Base-by-base conservation (phyloP, 2,888 invertebrate species). In the Ceriagrion tenellum region DNA sequence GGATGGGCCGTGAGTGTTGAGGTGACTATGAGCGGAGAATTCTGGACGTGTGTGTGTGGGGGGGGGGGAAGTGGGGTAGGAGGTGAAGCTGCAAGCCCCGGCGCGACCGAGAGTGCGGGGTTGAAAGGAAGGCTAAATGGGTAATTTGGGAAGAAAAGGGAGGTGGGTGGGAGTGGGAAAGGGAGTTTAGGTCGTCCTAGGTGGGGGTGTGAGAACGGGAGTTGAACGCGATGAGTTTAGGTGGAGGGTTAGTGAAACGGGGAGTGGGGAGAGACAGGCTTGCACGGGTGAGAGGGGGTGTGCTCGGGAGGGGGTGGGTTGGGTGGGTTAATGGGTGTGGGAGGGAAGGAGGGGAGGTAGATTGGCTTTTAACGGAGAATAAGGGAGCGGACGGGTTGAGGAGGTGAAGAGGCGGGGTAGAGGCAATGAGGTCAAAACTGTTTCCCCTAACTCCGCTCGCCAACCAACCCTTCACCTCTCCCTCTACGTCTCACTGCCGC, bases 361-460 rank as follows among this genome's bases (percentile, higher is more conserved):
- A 81, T 81, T 81, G 81, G 81, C 81, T 81, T 81, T 81, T 81
- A 81, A 81, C 81, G 81, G 90, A 56, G 90, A 59, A 56, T 47
- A 74, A 69, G 69, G 93, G 69, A 69, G 91, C 26, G 23, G 63
- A 20, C 63, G 63, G 91, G 55, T 47, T 26, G 59, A 59, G 59
- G 59, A 26, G 89, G 89, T n/a, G 55, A n/a, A 55, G 89, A 47
- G 89, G 89, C 89, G n/a, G 89, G 55, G 55, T 26, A 59, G 26
- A 55, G 55, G 89, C 55, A 55, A 55, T n/a, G 89, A 89, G 89
- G 55, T 55, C 55, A 47, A 89, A 89, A 91, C 63, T 91, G 91
- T 93, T n/a, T 69, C 93, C 47, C 69, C 69, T 13, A 47, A 47
- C 47, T 47, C 47, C 47, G 47, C 47, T 2, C 47, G 47, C 47